These are phyloP conservation scores for Pocillopora verrucosa DNA, from an alignment of 64 coral and sea anemone genomes.

Conservation along the genomic window DNA sequence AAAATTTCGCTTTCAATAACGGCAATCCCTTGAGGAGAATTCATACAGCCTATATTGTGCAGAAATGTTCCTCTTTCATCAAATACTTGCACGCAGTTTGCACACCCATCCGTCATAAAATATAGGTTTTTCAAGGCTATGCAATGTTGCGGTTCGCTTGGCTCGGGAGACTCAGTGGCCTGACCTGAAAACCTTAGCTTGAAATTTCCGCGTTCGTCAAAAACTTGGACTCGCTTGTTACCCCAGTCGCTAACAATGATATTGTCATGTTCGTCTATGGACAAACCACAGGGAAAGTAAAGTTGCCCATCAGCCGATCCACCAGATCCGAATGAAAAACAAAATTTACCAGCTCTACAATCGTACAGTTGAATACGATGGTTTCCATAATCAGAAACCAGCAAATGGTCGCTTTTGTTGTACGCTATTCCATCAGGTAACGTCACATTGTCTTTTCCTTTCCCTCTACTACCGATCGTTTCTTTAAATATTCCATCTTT, in stretches of 20 bases:
- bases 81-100: conserved; percentile 7
- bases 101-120: not conserved
- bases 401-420: not conserved
- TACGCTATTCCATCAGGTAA: conserved; percentile 16
- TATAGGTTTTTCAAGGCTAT: not conserved
- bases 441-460: not conserved
- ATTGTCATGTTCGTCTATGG: conserved; percentile 2
- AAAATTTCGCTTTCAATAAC: not conserved
- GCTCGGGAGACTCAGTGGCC: not conserved
- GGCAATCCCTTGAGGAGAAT: conserved; percentile 10
- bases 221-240: conserved; percentile 27
- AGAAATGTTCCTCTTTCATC: not conserved
- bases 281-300: conserved; percentile 3
- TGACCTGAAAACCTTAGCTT: conserved; percentile 12
- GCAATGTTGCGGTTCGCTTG: conserved; percentile 1
- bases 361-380: conserved; percentile 31
- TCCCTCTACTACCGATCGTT: conserved; percentile 1
- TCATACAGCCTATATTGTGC: not conserved
- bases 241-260: conserved; percentile 32
- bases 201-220: conserved; percentile 12
- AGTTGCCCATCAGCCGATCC: conserved; percentile 8
- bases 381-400: conserved; percentile 25
- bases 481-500: not conserved
- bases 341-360: not conserved
- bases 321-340: not conserved